phyloP scores from a whole-genome alignment of 2,797 vertebrate species.

The Protonibea diacanthus region DNA sequence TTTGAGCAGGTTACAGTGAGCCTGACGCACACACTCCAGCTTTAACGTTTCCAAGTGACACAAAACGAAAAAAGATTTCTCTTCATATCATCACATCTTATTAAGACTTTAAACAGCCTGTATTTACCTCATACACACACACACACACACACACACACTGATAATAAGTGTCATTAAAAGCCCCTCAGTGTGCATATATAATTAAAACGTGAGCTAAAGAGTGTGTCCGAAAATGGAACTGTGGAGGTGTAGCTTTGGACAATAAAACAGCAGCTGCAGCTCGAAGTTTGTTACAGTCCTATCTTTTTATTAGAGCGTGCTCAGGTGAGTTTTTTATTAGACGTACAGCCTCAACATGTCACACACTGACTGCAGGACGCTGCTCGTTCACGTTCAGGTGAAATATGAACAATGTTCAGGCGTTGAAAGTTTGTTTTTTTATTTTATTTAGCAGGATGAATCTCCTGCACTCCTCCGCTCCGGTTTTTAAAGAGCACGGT shows the following conservation, averaged over 20 bases:
- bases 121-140: not conserved
- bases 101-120: not conserved
- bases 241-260: not conserved
- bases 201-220: not conserved
- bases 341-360: not conserved
- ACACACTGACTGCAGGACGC: not conserved
- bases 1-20: conserved; percentile 39
- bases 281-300: not conserved
- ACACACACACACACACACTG: not conserved
- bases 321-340: not conserved
- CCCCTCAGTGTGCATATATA: not conserved
- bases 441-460: not conserved
- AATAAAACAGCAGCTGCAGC: not conserved
- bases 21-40: conserved; percentile 13
- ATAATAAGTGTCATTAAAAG: not conserved
- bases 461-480: conserved; percentile 8
- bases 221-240: not conserved
- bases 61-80: too few species aligned
- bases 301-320: not conserved
- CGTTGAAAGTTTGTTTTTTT: conserved; percentile 18
- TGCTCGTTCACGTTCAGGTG: conserved; percentile 13
- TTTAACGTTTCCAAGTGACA: not conserved
- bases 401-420: conserved; percentile 2
- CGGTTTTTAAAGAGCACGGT: conserved; percentile 35
- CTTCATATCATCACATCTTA: not conserved